These are phyloP conservation scores for Oreotrochilus melanogaster DNA, from an alignment of 2,113 vertebrate species.

Conservation along the genomic window DNA sequence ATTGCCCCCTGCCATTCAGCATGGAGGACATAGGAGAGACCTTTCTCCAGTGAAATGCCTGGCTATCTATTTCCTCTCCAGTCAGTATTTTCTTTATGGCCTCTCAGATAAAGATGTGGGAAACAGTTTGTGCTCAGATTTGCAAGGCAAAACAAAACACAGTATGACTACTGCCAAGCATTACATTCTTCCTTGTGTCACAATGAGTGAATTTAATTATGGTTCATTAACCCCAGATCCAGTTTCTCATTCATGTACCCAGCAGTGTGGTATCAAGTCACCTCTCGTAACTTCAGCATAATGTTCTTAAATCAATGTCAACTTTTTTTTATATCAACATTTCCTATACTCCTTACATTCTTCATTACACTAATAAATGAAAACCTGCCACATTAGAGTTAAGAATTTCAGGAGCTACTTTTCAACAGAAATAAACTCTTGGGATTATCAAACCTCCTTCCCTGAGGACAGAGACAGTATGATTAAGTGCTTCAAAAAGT, in stretches of 20 bases:
- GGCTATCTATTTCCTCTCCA: slow-evolving; percentile 4
- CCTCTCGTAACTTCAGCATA: slow-evolving; percentile 44
- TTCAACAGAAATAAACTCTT: background rate
- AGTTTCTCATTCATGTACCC: slow-evolving; percentile 41
- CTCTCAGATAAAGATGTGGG: slow-evolving; percentile 17
- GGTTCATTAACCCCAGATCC: slow-evolving; percentile 61
- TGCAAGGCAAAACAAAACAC: slow-evolving; percentile 54
- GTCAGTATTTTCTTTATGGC: background rate
- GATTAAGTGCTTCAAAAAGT: slow-evolving; percentile 52
- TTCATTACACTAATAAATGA: background rate
- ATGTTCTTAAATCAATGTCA: slow-evolving; percentile 44
- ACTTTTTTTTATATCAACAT: background rate
- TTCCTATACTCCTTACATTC: background rate
- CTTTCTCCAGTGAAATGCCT: background rate
- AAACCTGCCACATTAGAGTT: background rate
- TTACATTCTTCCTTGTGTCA: slow-evolving; percentile 57
- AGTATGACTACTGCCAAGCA: slow-evolving; percentile 19
- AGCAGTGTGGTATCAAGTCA: slow-evolving; percentile 44
- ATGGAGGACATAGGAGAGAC: background rate
- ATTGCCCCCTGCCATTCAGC: background rate
- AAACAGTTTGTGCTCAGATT: slow-evolving; percentile 43
- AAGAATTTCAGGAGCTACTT: slow-evolving; percentile 29
- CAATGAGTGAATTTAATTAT: slow-evolving; percentile 60
- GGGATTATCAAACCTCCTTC: slow-evolving; percentile 29
- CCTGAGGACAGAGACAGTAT: background rate